Conservation (phyloP, 2,797 vertebrate genomes). For the Adelosebastes latens region DNA sequence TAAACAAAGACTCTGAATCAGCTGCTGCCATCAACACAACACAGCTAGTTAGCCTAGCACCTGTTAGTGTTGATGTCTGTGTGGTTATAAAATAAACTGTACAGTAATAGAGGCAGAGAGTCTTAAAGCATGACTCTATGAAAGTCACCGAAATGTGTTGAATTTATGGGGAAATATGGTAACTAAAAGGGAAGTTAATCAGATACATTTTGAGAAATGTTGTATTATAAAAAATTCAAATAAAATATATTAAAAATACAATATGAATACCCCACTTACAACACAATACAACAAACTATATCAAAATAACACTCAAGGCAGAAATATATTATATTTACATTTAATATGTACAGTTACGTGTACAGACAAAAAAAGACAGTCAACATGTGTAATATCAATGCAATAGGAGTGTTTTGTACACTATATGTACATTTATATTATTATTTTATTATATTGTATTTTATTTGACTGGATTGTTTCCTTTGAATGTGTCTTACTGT, state of each 20-base stretch:
- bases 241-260: background rate
- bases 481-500: too few species aligned
- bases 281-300: too few species aligned
- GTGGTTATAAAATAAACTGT: background rate
- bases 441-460: too few species aligned
- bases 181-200: background rate
- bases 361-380: too few species aligned
- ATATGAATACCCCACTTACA: background rate
- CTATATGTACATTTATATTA: too few species aligned
- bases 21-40: background rate
- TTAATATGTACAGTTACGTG: too few species aligned
- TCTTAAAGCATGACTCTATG: background rate
- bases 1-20: background rate
- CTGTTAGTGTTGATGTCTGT: background rate
- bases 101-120: background rate
- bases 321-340: too few species aligned
- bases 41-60: constrained; percentile 2
- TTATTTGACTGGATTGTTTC: too few species aligned
- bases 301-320: too few species aligned
- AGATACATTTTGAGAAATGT: background rate
- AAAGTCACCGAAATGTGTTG: background rate
- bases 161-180: background rate
- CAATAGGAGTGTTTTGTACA: too few species aligned
- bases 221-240: background rate
- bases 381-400: too few species aligned